Evolutionary conservation across 2,888 invertebrate species (phyloP), one percentile per base, ranked within the genome.

Genomic region (Temnothorax unifasciatus): DNA sequence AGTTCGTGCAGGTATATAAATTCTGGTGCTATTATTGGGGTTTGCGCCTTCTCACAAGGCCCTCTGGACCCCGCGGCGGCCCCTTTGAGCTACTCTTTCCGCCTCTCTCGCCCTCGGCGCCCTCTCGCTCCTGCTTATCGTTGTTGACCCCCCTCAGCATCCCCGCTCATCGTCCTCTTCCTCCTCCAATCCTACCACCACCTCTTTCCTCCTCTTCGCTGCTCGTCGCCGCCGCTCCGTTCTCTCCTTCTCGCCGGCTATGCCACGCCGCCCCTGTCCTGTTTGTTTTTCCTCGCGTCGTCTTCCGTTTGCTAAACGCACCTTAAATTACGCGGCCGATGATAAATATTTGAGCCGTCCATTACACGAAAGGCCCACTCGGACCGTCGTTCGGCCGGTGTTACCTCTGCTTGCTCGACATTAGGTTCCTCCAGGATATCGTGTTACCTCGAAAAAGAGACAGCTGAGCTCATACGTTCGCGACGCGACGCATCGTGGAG

Each of bases 11-110:
- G 94, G 94, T 94, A 94, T 94, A 94, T 94, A 94, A 94, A 94
- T 94, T 94, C 94, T 94, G 94, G 93, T 93, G 94, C 94, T 94
- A 94, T 94, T 94, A 94, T 94, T 94, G 94, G 94, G 94, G 94
- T 93, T 94, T 93, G 89, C 92, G 93, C 92, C 92, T 93, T 94
- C 92, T 93, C 93, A 91, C 93, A 93, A 92, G 91, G 91, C 91
- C 90, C 91, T 90, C 88, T 88, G 88, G 91, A 89, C 91, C 90
- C 90, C 90, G 89, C 88, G 92, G 92, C 93, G 93, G 93, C 87
- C 91, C 84, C 93, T 93, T 93, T 93, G 93, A 93, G 91, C 89
- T 89, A 88, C 89, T 91, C 91, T 88, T 89, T 91, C 89, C 85
- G 88, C 89, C 92, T 91, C 87, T 89, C 83, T 92, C 88, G 81